Conservation (phyloP, 53 echinoderm and acorn worm genomes). For the Henricia sp. region DNA sequence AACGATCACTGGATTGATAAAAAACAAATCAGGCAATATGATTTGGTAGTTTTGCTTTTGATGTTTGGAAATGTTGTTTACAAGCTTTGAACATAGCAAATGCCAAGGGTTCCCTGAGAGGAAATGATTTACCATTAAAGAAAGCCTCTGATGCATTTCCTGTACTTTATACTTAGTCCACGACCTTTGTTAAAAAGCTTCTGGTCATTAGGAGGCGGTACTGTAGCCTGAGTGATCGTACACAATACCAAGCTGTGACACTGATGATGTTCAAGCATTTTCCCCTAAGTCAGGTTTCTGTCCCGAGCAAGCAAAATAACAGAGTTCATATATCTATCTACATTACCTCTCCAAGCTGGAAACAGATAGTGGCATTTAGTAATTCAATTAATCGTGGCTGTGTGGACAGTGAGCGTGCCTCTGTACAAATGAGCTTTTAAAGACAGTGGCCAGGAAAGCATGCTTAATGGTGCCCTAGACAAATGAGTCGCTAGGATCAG, state of each 20-base stretch:
- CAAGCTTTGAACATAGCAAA: too few species aligned
- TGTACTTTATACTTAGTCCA: not conserved
- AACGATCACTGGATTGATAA: too few species aligned
- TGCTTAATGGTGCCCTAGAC: conserved; percentile 4
- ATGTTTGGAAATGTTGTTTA: too few species aligned
- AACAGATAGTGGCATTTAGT: not conserved
- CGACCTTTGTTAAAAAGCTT: conserved; percentile 2
- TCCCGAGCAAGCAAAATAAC: not conserved
- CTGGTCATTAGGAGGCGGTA: conserved; percentile 4
- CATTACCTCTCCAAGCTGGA: not conserved
- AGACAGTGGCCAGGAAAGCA: not conserved
- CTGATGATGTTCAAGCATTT: conserved; percentile 14
- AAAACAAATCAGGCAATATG: too few species aligned
- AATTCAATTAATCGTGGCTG: not conserved
- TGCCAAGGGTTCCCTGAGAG: too few species aligned
- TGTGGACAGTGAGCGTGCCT: not conserved
- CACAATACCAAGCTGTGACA: not conserved
- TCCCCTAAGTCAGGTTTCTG: not conserved
- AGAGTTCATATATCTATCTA: not conserved
- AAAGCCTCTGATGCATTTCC: not conserved
- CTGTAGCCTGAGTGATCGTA: not conserved
- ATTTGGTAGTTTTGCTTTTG: too few species aligned
- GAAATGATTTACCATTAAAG: not conserved
- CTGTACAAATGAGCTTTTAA: conserved; percentile 18
- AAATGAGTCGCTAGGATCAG: conserved; percentile 2